Evolutionary conservation across 2,113 vertebrate species (phyloP).

Genomic region (Gulo gulo): DNA sequence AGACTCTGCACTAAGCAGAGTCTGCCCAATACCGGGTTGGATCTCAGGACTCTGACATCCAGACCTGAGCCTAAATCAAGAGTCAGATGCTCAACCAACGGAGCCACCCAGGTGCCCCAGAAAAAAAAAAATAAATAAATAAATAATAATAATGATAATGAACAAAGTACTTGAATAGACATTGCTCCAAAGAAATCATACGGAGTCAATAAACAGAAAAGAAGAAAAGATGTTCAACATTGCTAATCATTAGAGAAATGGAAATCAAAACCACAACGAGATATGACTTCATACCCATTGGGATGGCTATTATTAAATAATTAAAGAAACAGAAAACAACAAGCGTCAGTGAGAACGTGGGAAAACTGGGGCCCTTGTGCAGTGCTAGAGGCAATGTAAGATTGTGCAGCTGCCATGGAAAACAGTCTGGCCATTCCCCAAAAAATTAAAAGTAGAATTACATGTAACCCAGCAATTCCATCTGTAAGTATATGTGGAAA

Average conservation of each 20-base stretch:
- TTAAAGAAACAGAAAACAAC: neutral
- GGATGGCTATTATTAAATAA: neutral
- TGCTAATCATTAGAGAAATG: neutral
- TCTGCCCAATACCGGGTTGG: neutral
- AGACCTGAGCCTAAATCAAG: neutral
- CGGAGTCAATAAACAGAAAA: neutral
- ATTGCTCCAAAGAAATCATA: neutral
- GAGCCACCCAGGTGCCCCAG: neutral
- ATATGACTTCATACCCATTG: neutral
- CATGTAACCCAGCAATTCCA: neutral
- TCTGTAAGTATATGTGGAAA: neutral
- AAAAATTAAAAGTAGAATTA: neutral
- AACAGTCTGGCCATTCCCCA: neutral
- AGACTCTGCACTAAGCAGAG: neutral
- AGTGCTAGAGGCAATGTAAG: neutral
- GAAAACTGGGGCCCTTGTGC: neutral
- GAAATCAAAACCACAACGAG: neutral
- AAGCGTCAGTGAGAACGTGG: neutral
- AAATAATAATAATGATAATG: neutral
- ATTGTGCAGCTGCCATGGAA: neutral
- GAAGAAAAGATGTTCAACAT: neutral
- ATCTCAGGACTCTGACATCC: neutral
- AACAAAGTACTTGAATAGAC: neutral
- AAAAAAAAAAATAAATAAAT: neutral
- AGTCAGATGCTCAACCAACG: neutral